phyloP scores from a whole-genome alignment of 92 coral and sea anemone species.

The Blastomussa wellsi region DNA sequence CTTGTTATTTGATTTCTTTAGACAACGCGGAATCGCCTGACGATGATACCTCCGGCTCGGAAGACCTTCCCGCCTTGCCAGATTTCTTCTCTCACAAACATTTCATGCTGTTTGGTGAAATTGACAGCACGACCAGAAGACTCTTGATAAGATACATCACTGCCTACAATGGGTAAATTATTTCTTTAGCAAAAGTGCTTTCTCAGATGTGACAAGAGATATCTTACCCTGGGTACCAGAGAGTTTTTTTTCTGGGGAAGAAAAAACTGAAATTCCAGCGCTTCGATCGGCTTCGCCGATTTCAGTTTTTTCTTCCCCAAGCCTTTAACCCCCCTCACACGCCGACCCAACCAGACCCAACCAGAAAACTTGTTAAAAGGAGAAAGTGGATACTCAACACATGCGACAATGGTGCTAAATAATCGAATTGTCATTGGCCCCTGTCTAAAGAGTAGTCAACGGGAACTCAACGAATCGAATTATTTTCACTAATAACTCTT shows the following conservation, averaged over 20 bases:
- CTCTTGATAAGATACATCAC: slow-evolving; percentile 88
- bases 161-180: slow-evolving; percentile 85
- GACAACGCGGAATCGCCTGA: slow-evolving; percentile 30
- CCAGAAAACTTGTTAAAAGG: too few species aligned
- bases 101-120: slow-evolving; percentile 91
- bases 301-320: too few species aligned
- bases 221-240: too few species aligned
- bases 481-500: not conserved
- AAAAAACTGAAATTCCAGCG: too few species aligned
- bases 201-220: too few species aligned
- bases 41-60: slow-evolving; percentile 52
- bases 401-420: not conserved
- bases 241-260: too few species aligned
- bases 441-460: not conserved
- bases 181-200: not conserved
- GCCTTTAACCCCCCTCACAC: too few species aligned
- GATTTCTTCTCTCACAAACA: slow-evolving; percentile 93
- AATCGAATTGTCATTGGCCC: not conserved
- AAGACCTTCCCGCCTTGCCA: slow-evolving; percentile 81
- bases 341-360: too few species aligned
- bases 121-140: slow-evolving; percentile 77
- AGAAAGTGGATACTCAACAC: not conserved
- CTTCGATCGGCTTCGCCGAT: too few species aligned
- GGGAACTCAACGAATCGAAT: not conserved
- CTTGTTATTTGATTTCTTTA: not conserved